Evolutionary conservation across 2,797 vertebrate genomes (phyloP).

Genomic region (Erpetoichthys calabaricus): DNA sequence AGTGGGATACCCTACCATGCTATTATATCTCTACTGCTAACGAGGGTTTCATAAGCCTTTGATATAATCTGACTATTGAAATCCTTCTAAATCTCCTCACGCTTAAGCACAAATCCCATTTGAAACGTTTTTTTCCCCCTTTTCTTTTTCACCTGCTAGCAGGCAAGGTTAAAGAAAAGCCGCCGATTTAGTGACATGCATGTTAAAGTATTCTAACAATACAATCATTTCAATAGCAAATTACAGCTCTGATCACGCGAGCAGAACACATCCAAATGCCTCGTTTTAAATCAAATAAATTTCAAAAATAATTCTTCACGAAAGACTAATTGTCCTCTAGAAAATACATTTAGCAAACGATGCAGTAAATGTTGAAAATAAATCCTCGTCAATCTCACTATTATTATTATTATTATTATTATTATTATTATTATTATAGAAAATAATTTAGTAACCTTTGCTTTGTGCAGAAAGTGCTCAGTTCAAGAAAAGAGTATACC

Average conservation of each 20-base stretch:
- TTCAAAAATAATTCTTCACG: neutral
- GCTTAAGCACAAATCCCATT: slow-evolving; percentile 84
- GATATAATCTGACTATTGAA: slow-evolving; percentile 87
- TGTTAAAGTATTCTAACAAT: slow-evolving; percentile 50
- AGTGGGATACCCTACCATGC: slow-evolving; percentile 71
- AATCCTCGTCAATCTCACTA: too few species aligned
- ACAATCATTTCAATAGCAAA: slow-evolving; percentile 46
- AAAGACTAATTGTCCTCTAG: too few species aligned
- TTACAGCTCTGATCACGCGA: slow-evolving; percentile 48
- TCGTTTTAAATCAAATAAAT: slow-evolving; percentile 42
- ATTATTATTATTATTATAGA: too few species aligned
- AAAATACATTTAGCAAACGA: too few species aligned
- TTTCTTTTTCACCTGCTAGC: slow-evolving; percentile 53
- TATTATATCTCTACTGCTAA: slow-evolving; percentile 74
- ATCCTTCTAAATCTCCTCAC: slow-evolving; percentile 76
- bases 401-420: slow-evolving; percentile 14
- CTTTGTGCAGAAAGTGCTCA: neutral
- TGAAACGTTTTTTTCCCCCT: slow-evolving; percentile 46
- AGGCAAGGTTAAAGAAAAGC: slow-evolving; percentile 54
- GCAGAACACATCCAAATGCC: slow-evolving; percentile 34
- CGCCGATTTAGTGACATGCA: slow-evolving; percentile 49
- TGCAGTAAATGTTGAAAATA: too few species aligned
- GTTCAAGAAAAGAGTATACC: neutral
- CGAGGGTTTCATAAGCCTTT: slow-evolving; percentile 85
- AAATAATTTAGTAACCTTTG: neutral